phyloP scores from a whole-genome alignment of 2,797 vertebrate genomes.

The Syndactyla subalaris region DNA sequence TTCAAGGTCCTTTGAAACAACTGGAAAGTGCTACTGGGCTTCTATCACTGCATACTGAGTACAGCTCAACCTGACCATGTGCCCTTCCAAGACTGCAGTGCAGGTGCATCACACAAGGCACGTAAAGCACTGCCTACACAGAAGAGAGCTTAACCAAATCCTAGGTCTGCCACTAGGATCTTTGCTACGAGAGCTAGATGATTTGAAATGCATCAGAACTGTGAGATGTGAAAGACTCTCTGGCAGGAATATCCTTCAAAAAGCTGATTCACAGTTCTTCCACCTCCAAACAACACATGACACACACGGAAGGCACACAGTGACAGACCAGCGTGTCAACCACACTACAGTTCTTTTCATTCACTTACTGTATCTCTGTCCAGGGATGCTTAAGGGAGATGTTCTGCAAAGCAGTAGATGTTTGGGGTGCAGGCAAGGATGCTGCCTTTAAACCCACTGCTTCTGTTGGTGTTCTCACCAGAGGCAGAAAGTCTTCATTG shows the following conservation, averaged over 20 bases:
- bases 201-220: background rate
- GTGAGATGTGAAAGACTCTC: background rate
- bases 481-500: conserved; percentile 83
- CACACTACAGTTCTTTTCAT: background rate
- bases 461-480: conserved; percentile 84
- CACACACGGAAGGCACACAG: background rate
- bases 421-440: conserved; percentile 71
- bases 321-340: background rate
- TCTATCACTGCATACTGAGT: background rate
- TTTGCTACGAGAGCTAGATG: background rate
- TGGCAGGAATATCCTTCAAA: background rate
- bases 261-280: background rate
- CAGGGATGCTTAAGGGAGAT: conserved; percentile 90
- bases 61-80: background rate
- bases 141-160: background rate
- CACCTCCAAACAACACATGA: background rate
- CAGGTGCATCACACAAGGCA: background rate
- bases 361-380: conserved; percentile 89
- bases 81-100: background rate
- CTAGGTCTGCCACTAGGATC: background rate
- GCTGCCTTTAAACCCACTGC: conserved; percentile 87
- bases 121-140: background rate
- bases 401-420: conserved; percentile 79
- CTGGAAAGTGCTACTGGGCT: background rate
- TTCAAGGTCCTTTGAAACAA: background rate